Evolutionary conservation across 2,113 vertebrate genomes (phyloP).

Genomic region (Gila orcuttii): DNA sequence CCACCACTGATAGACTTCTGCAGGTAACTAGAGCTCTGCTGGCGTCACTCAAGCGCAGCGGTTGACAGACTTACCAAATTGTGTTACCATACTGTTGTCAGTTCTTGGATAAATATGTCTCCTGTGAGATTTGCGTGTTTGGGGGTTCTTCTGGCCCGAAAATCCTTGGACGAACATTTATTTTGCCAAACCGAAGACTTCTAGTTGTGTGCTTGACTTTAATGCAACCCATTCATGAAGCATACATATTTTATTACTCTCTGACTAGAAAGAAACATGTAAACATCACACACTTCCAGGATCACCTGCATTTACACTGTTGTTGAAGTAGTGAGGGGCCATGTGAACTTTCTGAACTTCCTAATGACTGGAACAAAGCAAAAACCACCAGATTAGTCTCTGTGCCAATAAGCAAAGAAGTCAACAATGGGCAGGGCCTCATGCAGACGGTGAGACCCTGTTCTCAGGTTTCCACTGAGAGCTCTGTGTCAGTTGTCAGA

Average conservation of each 20-base stretch:
- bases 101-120: conserved; percentile 69
- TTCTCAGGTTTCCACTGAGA: conserved; percentile 64
- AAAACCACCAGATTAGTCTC: conserved; percentile 27
- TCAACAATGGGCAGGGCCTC: conserved; percentile 30
- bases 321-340: conserved; percentile 58
- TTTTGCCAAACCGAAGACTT: background rate
- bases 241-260: conserved; percentile 74
- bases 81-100: conserved; percentile 58
- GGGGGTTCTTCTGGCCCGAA: background rate
- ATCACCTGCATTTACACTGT: conserved; percentile 39
- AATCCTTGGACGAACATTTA: background rate
- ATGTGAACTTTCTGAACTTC: conserved; percentile 29
- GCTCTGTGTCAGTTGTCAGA: conserved; percentile 68
- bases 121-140: conserved; percentile 33
- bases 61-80: conserved; percentile 72
- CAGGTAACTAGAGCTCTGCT: conserved; percentile 83
- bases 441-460: conserved; percentile 24
- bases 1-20: conserved; percentile 79
- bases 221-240: conserved; percentile 65
- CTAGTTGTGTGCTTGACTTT: background rate
- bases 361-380: background rate
- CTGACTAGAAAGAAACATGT: conserved; percentile 30
- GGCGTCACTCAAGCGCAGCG: conserved; percentile 72
- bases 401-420: conserved; percentile 4
- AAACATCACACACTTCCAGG: conserved; percentile 64